Evolutionary conservation across 2,888 invertebrate genomes (phyloP).

Genomic region (Macrophya alboannulata): DNA sequence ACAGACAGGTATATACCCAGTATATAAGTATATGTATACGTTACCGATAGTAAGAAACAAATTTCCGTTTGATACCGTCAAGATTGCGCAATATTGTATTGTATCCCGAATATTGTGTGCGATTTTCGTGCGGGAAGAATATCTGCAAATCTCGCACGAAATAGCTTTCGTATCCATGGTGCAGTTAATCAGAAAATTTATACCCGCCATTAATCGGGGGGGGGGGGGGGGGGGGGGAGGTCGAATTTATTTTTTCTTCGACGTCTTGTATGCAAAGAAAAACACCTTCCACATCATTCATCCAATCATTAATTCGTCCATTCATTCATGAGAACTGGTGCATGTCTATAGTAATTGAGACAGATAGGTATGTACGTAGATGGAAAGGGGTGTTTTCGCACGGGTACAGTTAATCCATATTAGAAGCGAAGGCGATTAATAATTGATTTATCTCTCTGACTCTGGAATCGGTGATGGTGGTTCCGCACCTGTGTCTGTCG

Average conservation of each 20-base stretch:
- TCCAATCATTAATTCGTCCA: neutral
- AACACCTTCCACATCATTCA: neutral
- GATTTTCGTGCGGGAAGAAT: neutral
- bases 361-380: neutral
- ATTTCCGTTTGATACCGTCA: conserved; percentile 43
- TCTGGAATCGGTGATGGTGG: conserved; percentile 5
- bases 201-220: no score
- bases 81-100: conserved; percentile 24
- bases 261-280: no score
- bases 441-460: conserved; percentile 41
- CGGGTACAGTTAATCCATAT: conserved; percentile 28
- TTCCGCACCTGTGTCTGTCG: conserved; percentile 35
- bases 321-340: neutral
- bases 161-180: no score
- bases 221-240: no score
- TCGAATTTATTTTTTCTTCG: neutral
- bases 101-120: neutral
- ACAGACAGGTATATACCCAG: neutral
- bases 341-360: neutral
- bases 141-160: neutral
- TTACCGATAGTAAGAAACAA: conserved; percentile 22
- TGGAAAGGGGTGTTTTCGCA: neutral
- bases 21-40: neutral
- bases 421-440: conserved; percentile 32
- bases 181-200: no score